Evolutionary conservation across 2,888 invertebrate species (phyloP).

Genomic region (Choreutis nemorana): DNA sequence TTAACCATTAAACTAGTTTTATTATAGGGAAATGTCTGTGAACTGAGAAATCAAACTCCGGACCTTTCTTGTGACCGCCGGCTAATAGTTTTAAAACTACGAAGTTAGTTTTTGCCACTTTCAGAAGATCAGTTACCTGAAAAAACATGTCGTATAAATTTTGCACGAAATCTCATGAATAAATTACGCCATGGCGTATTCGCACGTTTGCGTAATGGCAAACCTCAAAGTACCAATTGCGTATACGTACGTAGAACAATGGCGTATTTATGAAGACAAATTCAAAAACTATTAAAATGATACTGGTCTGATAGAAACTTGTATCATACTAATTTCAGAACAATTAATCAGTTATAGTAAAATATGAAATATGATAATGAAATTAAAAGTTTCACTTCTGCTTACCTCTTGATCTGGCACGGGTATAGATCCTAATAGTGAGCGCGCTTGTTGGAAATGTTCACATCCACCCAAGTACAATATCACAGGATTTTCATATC

Average conservation of each 20-base stretch:
- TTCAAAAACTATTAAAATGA: no score
- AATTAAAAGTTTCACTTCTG: no score
- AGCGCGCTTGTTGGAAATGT: conserved; percentile 91
- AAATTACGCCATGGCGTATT: no score
- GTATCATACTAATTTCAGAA: no score
- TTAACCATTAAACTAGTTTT: conserved; percentile 61
- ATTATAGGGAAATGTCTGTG: conserved; percentile 93
- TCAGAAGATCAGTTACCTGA: conserved; percentile 81
- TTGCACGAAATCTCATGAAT: not conserved
- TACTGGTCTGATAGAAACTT: no score
- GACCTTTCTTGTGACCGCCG: conserved; percentile 91
- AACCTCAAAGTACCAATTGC: no score
- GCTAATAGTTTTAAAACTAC: conserved; percentile 92
- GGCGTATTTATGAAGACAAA: no score
- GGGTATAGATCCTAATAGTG: conserved; percentile 82
- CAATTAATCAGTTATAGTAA: no score
- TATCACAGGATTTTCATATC: conserved; percentile 64
- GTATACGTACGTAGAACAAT: not conserved
- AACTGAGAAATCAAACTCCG: conserved; percentile 90
- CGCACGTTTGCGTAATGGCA: no score
- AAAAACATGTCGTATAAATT: conserved; percentile 29
- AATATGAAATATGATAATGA: no score
- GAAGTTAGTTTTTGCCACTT: conserved; percentile 95
- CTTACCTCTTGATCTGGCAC: conserved; percentile 82
- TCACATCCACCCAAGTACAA: conserved; percentile 86